Evolutionary conservation across 2,797 vertebrate species (phyloP), one percentile per base, ranked within the genome.

Genomic region (Vireo griseus): DNA sequence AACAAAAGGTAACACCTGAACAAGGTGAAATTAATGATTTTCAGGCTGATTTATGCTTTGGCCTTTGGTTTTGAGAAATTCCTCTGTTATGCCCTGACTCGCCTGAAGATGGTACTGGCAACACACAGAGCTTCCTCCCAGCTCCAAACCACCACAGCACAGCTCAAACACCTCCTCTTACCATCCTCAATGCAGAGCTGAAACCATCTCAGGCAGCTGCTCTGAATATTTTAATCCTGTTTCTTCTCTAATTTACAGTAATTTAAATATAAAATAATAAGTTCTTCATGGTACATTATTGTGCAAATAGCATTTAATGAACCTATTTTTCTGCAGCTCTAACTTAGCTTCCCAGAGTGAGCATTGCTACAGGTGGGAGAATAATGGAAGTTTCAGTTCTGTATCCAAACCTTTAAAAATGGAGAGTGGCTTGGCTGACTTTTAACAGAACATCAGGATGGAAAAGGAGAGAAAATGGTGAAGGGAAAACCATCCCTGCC

Each of bases 21-120:
- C 11, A 45, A 80, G 39, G 35, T 24, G 42, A 81, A 90, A 59
- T 21, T 28, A 61, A 28, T 37, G 28, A 14, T 62, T 62, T 22
- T 55, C 44, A 29, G 19, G 2, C 10, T 42, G 26, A 39, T 61
- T 87, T 44, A 21, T 6, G 1, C 37, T 28, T 45, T 28, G 58
- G 28, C 17, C 21, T 42, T 80, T 4, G 11, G 29, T 33, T 80
- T 9, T 17, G 37, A 48, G 50, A 18, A 16, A 35, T 69, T 75
- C 29, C 24, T 42, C 52, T 93, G 88, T 67, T 61, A 52, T 63
- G 68, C 63, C 63, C 26, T 12, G n/a, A 5, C 1, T 13, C 24
- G 61, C 98, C 98, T 97, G 96, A 96, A 98, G 98, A 97, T 98
- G 98, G 98, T 88, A 97, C 90, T 97, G 92, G 85, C 62, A 96